A percentile compares a stretch with the other conserved stretches of the same genome.
phyloP scores from a whole-genome alignment of 2,113 vertebrate species.

The Anguilla rostrata region DNA sequence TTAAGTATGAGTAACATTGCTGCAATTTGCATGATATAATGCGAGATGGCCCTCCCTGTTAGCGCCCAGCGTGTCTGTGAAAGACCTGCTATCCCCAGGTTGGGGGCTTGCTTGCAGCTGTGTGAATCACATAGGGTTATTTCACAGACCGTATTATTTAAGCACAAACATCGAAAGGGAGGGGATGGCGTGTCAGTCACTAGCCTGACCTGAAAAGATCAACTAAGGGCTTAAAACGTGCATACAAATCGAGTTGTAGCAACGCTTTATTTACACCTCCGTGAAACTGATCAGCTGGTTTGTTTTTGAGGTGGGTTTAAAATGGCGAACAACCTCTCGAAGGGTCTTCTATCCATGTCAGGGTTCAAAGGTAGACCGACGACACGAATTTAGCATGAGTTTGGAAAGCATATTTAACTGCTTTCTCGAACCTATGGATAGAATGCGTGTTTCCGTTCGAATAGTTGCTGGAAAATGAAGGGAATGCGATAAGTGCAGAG shows the following conservation, averaged over 20 bases:
- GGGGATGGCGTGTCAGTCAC: neutral
- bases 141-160: neutral
- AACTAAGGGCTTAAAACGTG: neutral
- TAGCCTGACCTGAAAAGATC: neutral
- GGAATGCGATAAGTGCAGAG: conserved; percentile 37
- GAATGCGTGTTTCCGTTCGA: neutral
- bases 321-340: neutral
- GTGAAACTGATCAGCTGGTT: neutral
- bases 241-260: neutral
- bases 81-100: neutral
- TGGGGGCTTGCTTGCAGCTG: neutral
- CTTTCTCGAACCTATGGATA: neutral
- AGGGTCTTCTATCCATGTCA: neutral
- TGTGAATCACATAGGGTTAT: neutral
- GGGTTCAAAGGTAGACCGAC: neutral
- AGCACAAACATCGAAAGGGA: conserved; percentile 12
- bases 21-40: neutral
- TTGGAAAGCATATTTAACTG: neutral
- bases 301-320: neutral
- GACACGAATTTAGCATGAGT: neutral
- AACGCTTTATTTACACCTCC: neutral
- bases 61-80: neutral
- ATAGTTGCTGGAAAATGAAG: neutral
- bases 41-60: neutral
- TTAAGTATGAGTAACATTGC: neutral